Evolutionary conservation across 2,797 vertebrate genomes (phyloP), one percentile per base, ranked within the genome.

Genomic region (Siniperca scherzeri): DNA sequence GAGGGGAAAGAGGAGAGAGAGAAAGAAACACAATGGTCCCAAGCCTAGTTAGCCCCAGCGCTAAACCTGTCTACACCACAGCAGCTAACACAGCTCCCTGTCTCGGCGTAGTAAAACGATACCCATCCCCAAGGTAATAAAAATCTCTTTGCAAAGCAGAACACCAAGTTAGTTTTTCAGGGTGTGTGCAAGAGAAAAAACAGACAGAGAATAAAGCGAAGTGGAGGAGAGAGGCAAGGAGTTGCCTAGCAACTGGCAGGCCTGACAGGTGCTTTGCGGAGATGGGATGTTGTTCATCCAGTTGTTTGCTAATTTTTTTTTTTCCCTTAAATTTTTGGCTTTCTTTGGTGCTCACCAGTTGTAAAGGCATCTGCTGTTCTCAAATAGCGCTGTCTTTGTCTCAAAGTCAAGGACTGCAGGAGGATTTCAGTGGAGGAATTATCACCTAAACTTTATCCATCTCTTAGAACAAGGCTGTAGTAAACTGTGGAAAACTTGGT

Each of bases 211-310:
- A 82, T 78, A 62, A 81, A 78, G 53, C 21, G 40, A 77, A 78
- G 80, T 69, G 76, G 73, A 61, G 77, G 73, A 83, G 80, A 83
- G 74, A 68, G 76, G 70, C 40, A 25, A 79, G 75, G 59, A 77
- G 95, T 96, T 96, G 89, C 95, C 83, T 91, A 70, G 94, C 91
- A 95, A 95, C 94, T 86, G 27, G 71, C 65, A 65, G 77, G 83
- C 89, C 92, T 92, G 91, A 91, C 93, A 91, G 91, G 90, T 94
- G 91, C 81, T 85, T 78, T 72, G 70, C 46, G 38, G 52, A 42
- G 73, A 88, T 76, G 78, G 77, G 82, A 92, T 87, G 89, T 88
- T 60, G 81, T 87, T 91, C 71, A 87, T 88, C 88, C 79, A 85
- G 85, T 82, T 81, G 80, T 86, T 69, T 57, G 7, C 25, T 30